phyloP scores from a whole-genome alignment of 92 coral and sea anemone genomes.

The Pocillopora meandrina region DNA sequence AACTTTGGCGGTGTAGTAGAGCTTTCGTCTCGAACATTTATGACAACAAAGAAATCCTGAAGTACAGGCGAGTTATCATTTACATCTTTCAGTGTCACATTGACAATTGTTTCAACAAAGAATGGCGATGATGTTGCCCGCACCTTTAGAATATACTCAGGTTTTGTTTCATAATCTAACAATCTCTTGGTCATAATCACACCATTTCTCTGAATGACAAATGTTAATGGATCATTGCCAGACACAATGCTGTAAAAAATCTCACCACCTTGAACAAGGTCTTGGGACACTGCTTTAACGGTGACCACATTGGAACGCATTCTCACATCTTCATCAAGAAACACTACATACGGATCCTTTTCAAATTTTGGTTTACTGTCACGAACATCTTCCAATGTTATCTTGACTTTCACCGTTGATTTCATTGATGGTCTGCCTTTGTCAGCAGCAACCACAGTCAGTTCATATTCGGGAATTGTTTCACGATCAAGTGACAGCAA shows the following conservation, averaged over 20 bases:
- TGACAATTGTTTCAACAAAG: constrained; percentile 72
- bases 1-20: constrained; percentile 71
- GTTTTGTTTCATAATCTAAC: constrained; percentile 81
- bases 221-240: constrained; percentile 76
- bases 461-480: constrained; percentile 66
- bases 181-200: constrained; percentile 61
- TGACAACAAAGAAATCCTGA: constrained; percentile 80
- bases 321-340: constrained; percentile 58
- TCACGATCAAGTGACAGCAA: constrained; percentile 77
- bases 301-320: constrained; percentile 51
- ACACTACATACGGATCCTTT: constrained; percentile 55
- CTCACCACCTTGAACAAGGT: constrained; percentile 52
- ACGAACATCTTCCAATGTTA: constrained; percentile 73
- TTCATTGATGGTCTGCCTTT: constrained; percentile 71
- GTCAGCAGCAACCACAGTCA: constrained; percentile 86
- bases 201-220: constrained; percentile 74
- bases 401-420: constrained; percentile 64
- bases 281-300: constrained; percentile 82
- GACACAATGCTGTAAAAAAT: constrained; percentile 74
- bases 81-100: constrained; percentile 68
- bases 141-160: constrained; percentile 73
- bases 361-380: constrained; percentile 89
- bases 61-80: constrained; percentile 88
- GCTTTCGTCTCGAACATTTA: constrained; percentile 70
- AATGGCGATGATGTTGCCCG: constrained; percentile 78